Evolutionary conservation across 2,797 vertebrate genomes (phyloP), one percentile per base, ranked within the genome.

Genomic region (Enteromius trimaculatus): DNA sequence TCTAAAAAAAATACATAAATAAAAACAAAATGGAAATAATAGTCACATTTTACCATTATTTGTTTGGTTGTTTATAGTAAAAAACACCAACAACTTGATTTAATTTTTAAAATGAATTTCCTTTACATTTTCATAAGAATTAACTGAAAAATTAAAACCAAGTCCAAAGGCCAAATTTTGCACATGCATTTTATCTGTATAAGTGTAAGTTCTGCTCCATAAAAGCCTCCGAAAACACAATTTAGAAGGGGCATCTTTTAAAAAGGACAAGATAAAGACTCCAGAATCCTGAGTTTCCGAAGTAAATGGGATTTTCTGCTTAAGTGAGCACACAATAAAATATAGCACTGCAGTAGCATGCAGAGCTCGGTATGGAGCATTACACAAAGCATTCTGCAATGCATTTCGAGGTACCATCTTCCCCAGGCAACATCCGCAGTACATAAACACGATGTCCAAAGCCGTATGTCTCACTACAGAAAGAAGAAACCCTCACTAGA

Each of bases 391-490:
- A 3, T 19, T 47, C 53, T 1, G 26, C 66, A 71, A 80, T 34
- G 37, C 39, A 71, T 80, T 80, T 71, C 37, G 44, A 47, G 37
- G 53, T 34, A 71, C 37, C 39, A 47, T 80, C 51, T 71, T 80
- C 68, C 79, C 79, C 39, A 80, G 39, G 39, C 68, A 71, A 62
- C 66, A 80, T 58, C 37, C 34, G 37, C 66, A 70, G 39, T 70
- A 70, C 66, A 80, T 37, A 80, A 70, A 53, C 34, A 76, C 8
- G 17, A 47, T 37, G 66, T 60, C 79, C 66, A 71, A 47, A 47
- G n/a, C 68, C 39, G 7, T 71, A 42, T 62, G 60, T 79, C 55
- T 65, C 44, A 60, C 62, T 53, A 76, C 31, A 53, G 51, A 47
- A 29, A 39, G 1, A 31, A 80, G 37, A 76, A 71, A n/a, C 31